Evolutionary conservation across 37 sponge, comb jelly and placozoan species (phyloP).

Genomic region (Cliona cf. orientalis): DNA sequence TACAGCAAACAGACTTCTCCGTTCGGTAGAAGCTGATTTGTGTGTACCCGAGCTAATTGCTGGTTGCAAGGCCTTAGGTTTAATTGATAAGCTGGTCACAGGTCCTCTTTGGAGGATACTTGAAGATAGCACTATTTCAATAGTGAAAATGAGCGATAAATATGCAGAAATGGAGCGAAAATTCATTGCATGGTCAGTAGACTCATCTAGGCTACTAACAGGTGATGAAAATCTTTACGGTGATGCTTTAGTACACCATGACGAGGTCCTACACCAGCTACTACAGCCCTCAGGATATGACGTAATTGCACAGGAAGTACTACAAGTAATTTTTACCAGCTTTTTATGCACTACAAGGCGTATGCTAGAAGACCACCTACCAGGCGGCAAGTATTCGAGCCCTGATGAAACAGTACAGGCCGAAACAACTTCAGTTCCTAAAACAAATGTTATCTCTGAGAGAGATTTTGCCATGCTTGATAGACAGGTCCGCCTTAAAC

Average conservation of each 20-base stretch:
- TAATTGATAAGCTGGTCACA: slow-evolving; percentile 41
- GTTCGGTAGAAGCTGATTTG: slow-evolving; percentile 20
- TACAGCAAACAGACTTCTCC: slow-evolving; percentile 22
- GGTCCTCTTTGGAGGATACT: slow-evolving; percentile 48
- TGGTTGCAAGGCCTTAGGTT: slow-evolving; percentile 47
- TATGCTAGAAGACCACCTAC: slow-evolving; percentile 35
- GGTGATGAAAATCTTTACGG: background rate
- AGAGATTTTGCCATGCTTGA: slow-evolving; percentile 45
- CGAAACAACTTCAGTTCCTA: slow-evolving; percentile 34
- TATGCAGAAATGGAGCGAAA: slow-evolving; percentile 31
- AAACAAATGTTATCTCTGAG: slow-evolving; percentile 52
- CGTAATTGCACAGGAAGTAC: slow-evolving; percentile 8
- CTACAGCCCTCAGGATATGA: background rate
- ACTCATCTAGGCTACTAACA: background rate
- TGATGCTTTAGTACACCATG: background rate
- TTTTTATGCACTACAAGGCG: slow-evolving; percentile 33
- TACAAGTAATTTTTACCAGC: slow-evolving; percentile 28
- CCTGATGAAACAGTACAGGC: slow-evolving; percentile 4
- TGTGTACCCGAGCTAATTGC: slow-evolving; percentile 10
- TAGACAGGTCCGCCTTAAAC: slow-evolving; percentile 31
- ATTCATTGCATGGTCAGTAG: slow-evolving; percentile 32
- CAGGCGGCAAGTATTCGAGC: slow-evolving; percentile 32
- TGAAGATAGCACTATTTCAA: background rate
- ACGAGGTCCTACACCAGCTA: background rate
- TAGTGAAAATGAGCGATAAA: slow-evolving; percentile 10